Conservation (phyloP, 2,113 vertebrate species). For the Orientallactaga bullata region DNA sequence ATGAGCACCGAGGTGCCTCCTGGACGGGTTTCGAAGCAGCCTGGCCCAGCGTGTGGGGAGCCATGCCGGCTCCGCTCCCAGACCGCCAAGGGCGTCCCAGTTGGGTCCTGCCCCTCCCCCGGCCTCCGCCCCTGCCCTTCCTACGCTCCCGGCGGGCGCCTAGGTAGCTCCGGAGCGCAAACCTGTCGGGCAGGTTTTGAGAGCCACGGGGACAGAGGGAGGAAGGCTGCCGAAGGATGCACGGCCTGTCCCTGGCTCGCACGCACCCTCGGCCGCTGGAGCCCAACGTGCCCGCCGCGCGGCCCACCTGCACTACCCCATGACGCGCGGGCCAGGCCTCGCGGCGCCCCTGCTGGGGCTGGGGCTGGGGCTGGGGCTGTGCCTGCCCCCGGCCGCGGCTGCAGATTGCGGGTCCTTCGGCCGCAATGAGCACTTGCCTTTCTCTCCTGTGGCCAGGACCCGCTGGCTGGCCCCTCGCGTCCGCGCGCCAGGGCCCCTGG, state of each 20-base stretch:
- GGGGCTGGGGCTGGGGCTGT: constrained; percentile 35
- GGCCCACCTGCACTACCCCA: not conserved
- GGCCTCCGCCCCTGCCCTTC: constrained; percentile 67
- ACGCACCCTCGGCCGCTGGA: not conserved
- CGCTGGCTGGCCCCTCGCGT: constrained; percentile 79
- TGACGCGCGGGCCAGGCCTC: not conserved
- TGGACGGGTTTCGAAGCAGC: not conserved
- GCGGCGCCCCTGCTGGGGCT: constrained; percentile 63
- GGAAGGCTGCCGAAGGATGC: constrained; percentile 55
- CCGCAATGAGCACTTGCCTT: constrained; percentile 52
- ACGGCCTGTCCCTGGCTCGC: not conserved
- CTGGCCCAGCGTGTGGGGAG: not conserved
- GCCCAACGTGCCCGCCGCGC: not conserved
- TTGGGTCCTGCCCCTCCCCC: constrained; percentile 68
- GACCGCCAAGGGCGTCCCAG: not conserved
- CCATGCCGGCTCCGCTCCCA: not conserved
- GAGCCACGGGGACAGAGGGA: constrained; percentile 15
- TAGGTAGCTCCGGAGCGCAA: constrained; percentile 71
- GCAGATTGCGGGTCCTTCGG: constrained; percentile 67
- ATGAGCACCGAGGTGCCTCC: not conserved
- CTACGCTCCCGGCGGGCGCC: constrained; percentile 67
- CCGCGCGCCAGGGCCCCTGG: constrained; percentile 78
- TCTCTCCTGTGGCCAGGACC: constrained; percentile 77
- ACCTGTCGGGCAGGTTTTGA: constrained; percentile 87
- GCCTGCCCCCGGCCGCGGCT: not conserved